A percentile compares a stretch with the other conserved stretches of the same genome.
These are phyloP conservation scores for Petrolisthes cinctipes DNA, from an alignment of 2,888 invertebrate species.

Conservation along the genomic window DNA sequence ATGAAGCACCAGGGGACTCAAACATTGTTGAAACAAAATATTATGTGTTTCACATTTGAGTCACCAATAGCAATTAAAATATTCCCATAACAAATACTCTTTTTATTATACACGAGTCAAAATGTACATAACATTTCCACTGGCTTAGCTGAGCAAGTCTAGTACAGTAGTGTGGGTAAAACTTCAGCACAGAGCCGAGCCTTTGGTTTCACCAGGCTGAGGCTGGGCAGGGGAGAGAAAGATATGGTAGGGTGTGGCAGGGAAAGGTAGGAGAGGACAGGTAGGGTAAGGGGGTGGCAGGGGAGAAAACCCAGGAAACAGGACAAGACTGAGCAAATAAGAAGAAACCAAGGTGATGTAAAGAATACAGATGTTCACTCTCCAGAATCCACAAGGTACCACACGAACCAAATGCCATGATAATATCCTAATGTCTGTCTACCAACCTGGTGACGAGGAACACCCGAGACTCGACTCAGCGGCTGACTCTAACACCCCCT, in stretches of 20 bases:
- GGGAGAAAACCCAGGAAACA: neutral
- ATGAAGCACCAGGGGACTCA: too few relatives aligned
- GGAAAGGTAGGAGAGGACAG: neutral
- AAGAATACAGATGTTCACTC: too few relatives aligned
- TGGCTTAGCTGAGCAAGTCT: conserved; percentile 25
- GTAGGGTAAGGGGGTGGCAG: neutral
- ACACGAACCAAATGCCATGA: too few relatives aligned
- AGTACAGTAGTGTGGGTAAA: neutral
- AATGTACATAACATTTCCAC: conserved; percentile 50
- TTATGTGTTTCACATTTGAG: neutral
- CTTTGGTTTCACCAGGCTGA: neutral
- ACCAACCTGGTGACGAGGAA: too few relatives aligned
- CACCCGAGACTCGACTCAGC: too few relatives aligned
- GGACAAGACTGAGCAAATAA: neutral
- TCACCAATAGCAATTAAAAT: neutral
- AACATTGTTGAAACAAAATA: too few relatives aligned
- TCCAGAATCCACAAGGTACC: too few relatives aligned
- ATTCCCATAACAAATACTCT: conserved; percentile 42
- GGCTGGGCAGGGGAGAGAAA: neutral
- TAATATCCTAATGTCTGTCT: too few relatives aligned
- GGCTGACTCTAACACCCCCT: neutral
- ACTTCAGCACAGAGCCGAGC: neutral
- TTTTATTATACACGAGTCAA: conserved; percentile 53
- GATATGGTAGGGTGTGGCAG: neutral
- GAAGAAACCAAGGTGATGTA: neutral